Evolutionary conservation across 2,113 vertebrate genomes (phyloP).

Genomic region (Rhinogobius similis): DNA sequence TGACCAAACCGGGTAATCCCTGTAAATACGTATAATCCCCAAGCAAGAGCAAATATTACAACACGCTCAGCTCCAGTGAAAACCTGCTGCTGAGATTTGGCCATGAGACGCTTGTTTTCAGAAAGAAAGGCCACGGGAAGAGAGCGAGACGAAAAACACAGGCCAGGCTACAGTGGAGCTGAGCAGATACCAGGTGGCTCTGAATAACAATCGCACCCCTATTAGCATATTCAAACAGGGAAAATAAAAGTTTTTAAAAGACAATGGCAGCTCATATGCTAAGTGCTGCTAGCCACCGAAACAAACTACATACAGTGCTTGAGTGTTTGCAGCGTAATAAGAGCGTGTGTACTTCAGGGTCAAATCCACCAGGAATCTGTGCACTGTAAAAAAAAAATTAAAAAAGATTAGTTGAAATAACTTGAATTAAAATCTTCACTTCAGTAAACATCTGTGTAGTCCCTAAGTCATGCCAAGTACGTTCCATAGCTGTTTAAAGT

Average conservation of each 20-base stretch:
- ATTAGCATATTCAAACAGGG: constrained; percentile 76
- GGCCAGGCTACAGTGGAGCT: constrained; percentile 23
- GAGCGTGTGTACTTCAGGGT: not conserved
- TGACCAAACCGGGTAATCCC: constrained; percentile 73
- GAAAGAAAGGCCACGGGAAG: not conserved
- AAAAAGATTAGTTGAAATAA: no score
- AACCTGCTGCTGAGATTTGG: constrained; percentile 38
- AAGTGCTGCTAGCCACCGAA: constrained; percentile 51
- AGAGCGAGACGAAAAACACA: constrained; percentile 15
- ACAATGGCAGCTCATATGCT: constrained; percentile 68
- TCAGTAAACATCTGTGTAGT: no score
- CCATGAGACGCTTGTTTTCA: constrained; percentile 22
- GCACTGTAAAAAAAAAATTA: no score
- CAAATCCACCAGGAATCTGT: constrained; percentile 62
- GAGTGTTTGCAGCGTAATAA: constrained; percentile 40
- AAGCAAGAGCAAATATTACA: constrained; percentile 74
- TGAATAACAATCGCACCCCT: constrained; percentile 71
- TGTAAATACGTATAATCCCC: constrained; percentile 76
- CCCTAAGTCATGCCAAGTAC: no score
- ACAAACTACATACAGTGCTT: constrained; percentile 48
- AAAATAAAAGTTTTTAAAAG: constrained; percentile 71
- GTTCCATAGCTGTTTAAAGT: no score
- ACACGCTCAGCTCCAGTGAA: constrained; percentile 47
- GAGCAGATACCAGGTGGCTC: constrained; percentile 67
- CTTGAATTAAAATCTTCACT: no score